Base-by-base conservation (phyloP, 2,888 invertebrate genomes). In the Boloria selene region DNA sequence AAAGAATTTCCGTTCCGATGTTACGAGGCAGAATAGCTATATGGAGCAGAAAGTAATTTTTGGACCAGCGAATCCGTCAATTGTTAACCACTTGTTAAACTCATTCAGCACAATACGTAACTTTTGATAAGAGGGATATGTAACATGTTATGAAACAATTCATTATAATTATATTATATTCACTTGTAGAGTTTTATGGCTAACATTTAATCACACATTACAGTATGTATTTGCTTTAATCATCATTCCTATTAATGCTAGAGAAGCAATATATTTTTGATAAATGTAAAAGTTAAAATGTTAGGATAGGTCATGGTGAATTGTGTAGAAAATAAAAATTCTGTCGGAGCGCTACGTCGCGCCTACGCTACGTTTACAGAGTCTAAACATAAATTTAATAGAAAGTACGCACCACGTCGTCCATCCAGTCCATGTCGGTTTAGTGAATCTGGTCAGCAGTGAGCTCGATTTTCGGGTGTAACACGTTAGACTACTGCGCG, bases 341-440 rank as follows among this genome's bases (percentile, higher is more conserved):
- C 16, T 14, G 54, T 47, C 54, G 58, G 22, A 63, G 58, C 65
- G 55, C 61, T 45, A 6, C 50, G 47, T 44, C 18, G 26, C 42
- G 44, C 56, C 22, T 38, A 31, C 18, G 26, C 22, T 38, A 31
- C 18, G 26, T 14, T 14, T 38, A 13, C 38, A 42, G 18, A 14
- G 13, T 63, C 22, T 45, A 60, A 53, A 59, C 50, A 68, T 65
- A 67, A 62, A 65, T 72, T 44, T 60, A 72, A 72, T 70, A 72
- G 78, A 80, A 69, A 66, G 76, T 87, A 91, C 91, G 83, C 77
- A 92, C 91, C 88, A 92, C 88, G 76, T 92, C 88, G 79, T 90
- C 90, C 89, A 92, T 90, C 91, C 91, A 91, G 84, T 92, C 91
- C 91, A 91, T 92, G 80, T 82, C 81, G 84, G 78, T 81, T 78